phyloP scores from a whole-genome alignment of 2,797 vertebrate genomes.

The Xerus rutilus region DNA sequence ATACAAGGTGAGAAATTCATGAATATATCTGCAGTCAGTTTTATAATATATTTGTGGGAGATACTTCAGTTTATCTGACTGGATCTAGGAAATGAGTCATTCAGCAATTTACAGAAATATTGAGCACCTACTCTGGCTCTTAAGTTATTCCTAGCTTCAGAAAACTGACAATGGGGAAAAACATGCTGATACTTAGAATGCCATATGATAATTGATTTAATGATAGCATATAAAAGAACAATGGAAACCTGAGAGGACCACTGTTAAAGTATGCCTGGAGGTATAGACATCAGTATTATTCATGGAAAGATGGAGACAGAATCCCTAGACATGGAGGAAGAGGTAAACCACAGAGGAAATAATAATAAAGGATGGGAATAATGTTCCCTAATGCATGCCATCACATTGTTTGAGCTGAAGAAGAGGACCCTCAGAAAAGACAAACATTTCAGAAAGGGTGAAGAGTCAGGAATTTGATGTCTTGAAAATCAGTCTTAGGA shows the following conservation, averaged over 20 bases:
- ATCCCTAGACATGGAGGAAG: background rate
- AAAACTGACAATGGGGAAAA: constrained; percentile 1
- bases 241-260: constrained; percentile 39
- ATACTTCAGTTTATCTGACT: constrained; percentile 31
- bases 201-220: constrained; percentile 35
- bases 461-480: background rate
- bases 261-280: constrained; percentile 6
- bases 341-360: constrained; percentile 19
- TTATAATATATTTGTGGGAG: constrained; percentile 28
- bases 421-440: constrained; percentile 4
- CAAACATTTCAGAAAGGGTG: constrained; percentile 27
- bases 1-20: constrained; percentile 84
- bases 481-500: constrained; percentile 43
- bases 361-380: background rate
- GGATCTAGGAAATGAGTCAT: constrained; percentile 45
- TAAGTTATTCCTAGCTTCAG: constrained; percentile 22
- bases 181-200: constrained; percentile 27
- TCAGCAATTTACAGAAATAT: constrained; percentile 40
- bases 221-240: constrained; percentile 28
- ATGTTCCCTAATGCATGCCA: background rate
- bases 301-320: constrained; percentile 21
- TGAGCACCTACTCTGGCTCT: constrained; percentile 2
- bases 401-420: constrained; percentile 26
- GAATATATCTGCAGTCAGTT: constrained; percentile 38
- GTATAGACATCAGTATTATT: constrained; percentile 2